Conservation (phyloP, 2,797 vertebrate species). For the Rhinoraja longicauda region DNA sequence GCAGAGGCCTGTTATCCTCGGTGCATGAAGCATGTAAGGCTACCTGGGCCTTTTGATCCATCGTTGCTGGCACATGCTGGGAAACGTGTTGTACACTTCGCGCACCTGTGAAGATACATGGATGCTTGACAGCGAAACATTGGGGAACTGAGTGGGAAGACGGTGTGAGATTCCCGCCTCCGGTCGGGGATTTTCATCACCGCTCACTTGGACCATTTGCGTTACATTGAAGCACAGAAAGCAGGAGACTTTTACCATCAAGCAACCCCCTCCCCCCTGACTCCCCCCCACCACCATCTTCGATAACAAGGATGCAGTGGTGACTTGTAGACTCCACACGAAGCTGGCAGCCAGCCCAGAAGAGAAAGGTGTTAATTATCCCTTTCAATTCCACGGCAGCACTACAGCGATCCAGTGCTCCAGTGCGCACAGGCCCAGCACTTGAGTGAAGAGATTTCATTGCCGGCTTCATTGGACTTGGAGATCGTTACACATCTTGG, state of each 20-base stretch:
- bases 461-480: not conserved
- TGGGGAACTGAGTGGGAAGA: not conserved
- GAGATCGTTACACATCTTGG: not conserved
- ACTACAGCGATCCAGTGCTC: not conserved
- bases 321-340: constrained; percentile 22
- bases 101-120: not conserved
- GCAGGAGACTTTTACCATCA: not conserved
- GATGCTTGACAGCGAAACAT: not conserved
- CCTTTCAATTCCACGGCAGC: not conserved
- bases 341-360: not conserved
- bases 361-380: not conserved
- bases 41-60: too few relatives aligned
- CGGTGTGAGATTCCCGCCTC: not conserved
- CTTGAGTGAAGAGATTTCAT: not conserved
- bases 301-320: not conserved
- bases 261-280: too few relatives aligned
- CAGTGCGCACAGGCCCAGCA: not conserved
- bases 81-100: too few relatives aligned
- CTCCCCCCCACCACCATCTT: too few relatives aligned
- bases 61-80: too few relatives aligned
- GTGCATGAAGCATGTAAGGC: too few relatives aligned
- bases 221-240: not conserved
- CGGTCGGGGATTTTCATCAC: not conserved
- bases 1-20: too few relatives aligned
- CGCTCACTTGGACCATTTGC: too few relatives aligned